These are phyloP conservation scores for Eupithecia inturbata DNA, from an alignment of 2,888 invertebrate species.

Conservation along the genomic window DNA sequence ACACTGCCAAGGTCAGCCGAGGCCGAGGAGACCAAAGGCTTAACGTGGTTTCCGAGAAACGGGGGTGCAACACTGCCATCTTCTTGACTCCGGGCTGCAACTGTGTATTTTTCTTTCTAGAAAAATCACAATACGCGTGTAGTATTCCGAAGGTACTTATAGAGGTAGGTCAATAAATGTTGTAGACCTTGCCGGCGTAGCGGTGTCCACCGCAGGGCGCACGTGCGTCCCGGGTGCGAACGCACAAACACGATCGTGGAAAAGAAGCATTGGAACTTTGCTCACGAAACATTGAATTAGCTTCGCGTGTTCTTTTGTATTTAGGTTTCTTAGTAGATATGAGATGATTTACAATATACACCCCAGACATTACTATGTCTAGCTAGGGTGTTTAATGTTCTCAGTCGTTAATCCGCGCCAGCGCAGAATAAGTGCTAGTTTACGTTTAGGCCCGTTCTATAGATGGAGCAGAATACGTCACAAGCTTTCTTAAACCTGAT, in stretches of 20 bases:
- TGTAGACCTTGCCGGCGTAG: no score
- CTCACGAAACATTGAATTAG: no score
- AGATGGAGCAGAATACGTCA: not conserved
- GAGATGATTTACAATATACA: no score
- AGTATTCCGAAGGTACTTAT: no score
- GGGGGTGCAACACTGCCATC: not conserved
- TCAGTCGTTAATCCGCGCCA: no score
- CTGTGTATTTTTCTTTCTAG: not conserved
- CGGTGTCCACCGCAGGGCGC: no score
- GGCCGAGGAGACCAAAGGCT: not conserved
- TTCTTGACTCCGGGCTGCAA: not conserved
- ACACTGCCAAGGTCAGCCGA: not conserved
- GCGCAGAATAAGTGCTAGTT: no score
- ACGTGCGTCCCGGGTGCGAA: no score
- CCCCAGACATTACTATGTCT: no score
- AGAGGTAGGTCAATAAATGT: no score
- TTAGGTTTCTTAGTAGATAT: not conserved
- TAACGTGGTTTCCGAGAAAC: not conserved
- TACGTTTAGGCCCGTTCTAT: not conserved
- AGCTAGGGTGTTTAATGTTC: not conserved
- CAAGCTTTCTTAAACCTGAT: not conserved
- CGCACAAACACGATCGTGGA: no score
- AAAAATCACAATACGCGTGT: not conserved
- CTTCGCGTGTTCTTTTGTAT: not conserved
- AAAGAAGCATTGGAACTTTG: no score